These are phyloP conservation scores for Drosophila anomalipes DNA, from an alignment of 2,888 invertebrate genomes.

Conservation along the genomic window DNA sequence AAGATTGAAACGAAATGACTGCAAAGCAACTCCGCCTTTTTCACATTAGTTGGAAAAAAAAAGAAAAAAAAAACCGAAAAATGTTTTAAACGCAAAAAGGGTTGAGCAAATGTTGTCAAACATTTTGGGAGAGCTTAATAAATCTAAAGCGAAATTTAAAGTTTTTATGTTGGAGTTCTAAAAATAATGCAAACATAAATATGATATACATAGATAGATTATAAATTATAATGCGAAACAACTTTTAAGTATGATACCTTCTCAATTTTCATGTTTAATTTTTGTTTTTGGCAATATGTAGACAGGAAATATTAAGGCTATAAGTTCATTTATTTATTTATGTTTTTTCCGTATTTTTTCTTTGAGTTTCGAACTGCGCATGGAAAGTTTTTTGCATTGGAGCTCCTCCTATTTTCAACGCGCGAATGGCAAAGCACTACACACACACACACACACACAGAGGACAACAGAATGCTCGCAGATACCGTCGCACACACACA, in stretches of 20 bases:
- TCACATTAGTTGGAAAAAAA: constrained; percentile 59
- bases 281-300: too few relatives aligned
- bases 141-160: constrained; percentile 24
- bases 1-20: constrained; percentile 28
- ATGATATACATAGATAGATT: too few relatives aligned
- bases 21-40: constrained; percentile 70
- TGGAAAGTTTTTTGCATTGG: constrained; percentile 72
- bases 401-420: constrained; percentile 83
- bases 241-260: neutral
- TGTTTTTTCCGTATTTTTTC: constrained; percentile 20
- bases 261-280: neutral
- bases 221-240: neutral
- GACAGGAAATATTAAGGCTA: constrained; percentile 10
- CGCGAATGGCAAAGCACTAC: constrained; percentile 80
- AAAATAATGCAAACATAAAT: neutral
- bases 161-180: neutral
- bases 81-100: constrained; percentile 31
- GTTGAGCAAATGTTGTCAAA: constrained; percentile 19
- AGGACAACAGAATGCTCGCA: constrained; percentile 37
- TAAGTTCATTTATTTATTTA: constrained; percentile 25
- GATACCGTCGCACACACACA: constrained; percentile 19
- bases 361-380: constrained; percentile 65
- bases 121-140: constrained; percentile 4
- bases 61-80: constrained; percentile 18
- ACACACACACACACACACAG: constrained; percentile 36